Evolutionary conservation across 2,113 vertebrate genomes (phyloP).

Genomic region (Scartelaos histophorus): DNA sequence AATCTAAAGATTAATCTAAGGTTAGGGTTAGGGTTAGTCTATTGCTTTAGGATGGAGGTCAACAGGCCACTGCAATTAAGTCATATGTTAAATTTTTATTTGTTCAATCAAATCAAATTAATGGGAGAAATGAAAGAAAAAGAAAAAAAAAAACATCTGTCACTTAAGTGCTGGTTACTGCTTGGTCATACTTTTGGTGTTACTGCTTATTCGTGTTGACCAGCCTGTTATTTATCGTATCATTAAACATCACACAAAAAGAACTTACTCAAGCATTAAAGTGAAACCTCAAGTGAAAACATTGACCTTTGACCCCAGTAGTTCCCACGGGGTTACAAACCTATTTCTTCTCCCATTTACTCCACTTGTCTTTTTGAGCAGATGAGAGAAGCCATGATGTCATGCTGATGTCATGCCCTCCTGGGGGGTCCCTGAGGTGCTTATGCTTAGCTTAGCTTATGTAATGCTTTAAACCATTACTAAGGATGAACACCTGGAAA

Average conservation of each 20-base stretch:
- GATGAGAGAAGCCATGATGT: conserved; percentile 17
- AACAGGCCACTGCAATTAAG: neutral
- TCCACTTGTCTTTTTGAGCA: neutral
- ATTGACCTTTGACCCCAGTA: conserved; percentile 20
- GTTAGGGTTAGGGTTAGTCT: conserved; percentile 20
- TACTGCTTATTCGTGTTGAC: neutral
- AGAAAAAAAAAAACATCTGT: no score
- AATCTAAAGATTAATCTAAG: conserved; percentile 43
- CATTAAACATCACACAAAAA: neutral
- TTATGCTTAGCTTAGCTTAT: conserved; percentile 2
- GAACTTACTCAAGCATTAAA: neutral
- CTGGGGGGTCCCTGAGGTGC: neutral
- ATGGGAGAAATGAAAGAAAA: no score
- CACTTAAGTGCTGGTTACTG: no score
- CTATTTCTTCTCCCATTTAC: conserved; percentile 4
- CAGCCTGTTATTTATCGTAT: no score
- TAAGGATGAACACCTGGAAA: neutral
- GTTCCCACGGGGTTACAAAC: neutral
- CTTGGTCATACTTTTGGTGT: neutral
- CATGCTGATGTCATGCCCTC: conserved; percentile 26
- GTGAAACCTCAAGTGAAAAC: neutral
- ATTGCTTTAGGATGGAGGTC: neutral
- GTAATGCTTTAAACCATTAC: conserved; percentile 4
- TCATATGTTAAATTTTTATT: neutral
- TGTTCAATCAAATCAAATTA: neutral